A percentile compares a stretch with the other conserved stretches of the same genome.
phyloP scores from a whole-genome alignment of 23 tunicate genomes.

The Clavelina lepadiformis region DNA sequence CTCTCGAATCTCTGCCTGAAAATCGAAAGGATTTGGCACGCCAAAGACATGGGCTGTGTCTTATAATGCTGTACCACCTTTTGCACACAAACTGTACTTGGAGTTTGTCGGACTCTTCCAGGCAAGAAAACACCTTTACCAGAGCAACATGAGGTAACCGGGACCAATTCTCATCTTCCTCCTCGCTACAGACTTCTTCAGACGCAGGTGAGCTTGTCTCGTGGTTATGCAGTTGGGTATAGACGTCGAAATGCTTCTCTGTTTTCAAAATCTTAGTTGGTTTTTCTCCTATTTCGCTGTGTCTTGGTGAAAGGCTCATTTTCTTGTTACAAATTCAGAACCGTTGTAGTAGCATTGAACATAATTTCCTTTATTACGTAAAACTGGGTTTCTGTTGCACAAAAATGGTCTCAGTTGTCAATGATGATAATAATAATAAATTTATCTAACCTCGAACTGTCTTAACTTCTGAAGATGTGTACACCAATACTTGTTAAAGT shows the following conservation, averaged over 20 bases:
- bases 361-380: too few species aligned
- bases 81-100: constrained; percentile 80
- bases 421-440: too few species aligned
- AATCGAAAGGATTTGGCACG: constrained; percentile 63
- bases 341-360: too few species aligned
- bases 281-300: neutral
- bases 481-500: too few species aligned
- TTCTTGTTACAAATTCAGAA: too few species aligned
- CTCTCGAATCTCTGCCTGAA: constrained; percentile 83
- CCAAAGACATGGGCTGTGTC: constrained; percentile 71
- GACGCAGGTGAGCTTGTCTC: neutral
- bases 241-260: constrained; percentile 8
- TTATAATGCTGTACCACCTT: constrained; percentile 86
- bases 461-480: too few species aligned
- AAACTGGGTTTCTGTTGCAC: too few species aligned
- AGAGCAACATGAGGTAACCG: constrained; percentile 67
- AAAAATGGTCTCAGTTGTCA: too few species aligned
- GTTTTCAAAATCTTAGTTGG: constrained; percentile 26
- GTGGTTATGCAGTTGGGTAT: neutral
- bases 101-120: constrained; percentile 45
- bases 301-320: constrained; percentile 4
- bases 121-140: constrained; percentile 39
- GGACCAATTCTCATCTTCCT: constrained; percentile 44
- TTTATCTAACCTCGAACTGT: too few species aligned
- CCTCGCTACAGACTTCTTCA: neutral